These are phyloP conservation scores for Scaptomyza polygonia DNA, from an alignment of 2,888 invertebrate genomes.

Conservation along the genomic window DNA sequence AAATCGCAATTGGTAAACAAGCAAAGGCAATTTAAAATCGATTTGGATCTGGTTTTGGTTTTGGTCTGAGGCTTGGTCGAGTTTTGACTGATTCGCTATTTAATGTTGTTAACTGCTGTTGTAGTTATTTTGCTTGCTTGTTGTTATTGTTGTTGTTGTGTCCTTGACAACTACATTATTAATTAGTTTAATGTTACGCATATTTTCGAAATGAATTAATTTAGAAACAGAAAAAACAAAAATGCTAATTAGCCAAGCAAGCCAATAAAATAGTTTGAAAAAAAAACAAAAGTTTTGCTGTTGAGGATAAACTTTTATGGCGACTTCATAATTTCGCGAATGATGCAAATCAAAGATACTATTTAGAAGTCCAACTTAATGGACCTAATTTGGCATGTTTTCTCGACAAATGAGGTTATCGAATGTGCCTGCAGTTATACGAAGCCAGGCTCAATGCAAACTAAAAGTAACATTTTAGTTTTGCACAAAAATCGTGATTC, in stretches of 20 bases:
- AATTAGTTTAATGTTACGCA: conserved; percentile 48
- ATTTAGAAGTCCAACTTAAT: conserved; percentile 32
- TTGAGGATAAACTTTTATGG: neutral
- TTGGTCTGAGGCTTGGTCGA: conserved; percentile 25
- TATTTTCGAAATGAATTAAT: conserved; percentile 37
- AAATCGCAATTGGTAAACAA: conserved; percentile 39
- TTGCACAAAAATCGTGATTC: conserved; percentile 74
- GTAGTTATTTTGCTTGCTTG: conserved; percentile 18
- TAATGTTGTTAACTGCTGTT: conserved; percentile 34
- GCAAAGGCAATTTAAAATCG: conserved; percentile 60
- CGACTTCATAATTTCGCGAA: conserved; percentile 38
- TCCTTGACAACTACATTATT: conserved; percentile 41
- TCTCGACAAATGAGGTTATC: conserved; percentile 14
- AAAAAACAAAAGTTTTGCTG: neutral
- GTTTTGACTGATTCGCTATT: conserved; percentile 18
- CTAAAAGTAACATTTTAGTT: conserved; percentile 42
- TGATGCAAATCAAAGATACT: conserved; percentile 24
- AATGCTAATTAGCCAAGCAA: conserved; percentile 13
- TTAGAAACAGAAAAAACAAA: neutral
- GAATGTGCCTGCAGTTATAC: conserved; percentile 39
- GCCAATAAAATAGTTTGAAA: neutral
- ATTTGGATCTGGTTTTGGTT: conserved; percentile 54
- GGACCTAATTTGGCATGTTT: conserved; percentile 41
- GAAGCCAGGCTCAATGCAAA: conserved; percentile 7
- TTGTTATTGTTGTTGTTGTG: conserved; percentile 27